These are phyloP conservation scores for Pantala flavescens DNA, from an alignment of 1,140 invertebrate genomes.

Conservation along the genomic window DNA sequence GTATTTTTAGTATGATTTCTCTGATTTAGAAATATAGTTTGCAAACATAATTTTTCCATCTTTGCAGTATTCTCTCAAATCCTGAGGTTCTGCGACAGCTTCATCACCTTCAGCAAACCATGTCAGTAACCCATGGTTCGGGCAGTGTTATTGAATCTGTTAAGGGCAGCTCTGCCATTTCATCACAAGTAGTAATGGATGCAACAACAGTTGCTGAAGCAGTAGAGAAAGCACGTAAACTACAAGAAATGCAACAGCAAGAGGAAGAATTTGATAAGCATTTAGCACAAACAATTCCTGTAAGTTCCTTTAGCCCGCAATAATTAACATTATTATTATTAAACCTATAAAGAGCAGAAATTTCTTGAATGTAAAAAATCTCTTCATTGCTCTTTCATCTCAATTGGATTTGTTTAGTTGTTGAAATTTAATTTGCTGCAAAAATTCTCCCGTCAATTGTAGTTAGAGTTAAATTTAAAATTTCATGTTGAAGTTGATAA, in stretches of 20 bases:
- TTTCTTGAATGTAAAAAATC: background rate
- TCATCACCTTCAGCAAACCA: constrained; percentile 49
- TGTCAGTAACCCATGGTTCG: constrained; percentile 18
- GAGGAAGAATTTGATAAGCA: constrained; percentile 72
- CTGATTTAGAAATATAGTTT: no score
- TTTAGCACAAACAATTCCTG: constrained; percentile 55
- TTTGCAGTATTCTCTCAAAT: constrained; percentile 52
- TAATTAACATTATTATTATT: background rate
- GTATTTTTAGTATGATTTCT: no score
- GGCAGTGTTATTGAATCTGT: background rate
- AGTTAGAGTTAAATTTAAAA: no score
- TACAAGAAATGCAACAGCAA: constrained; percentile 60
- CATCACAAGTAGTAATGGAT: constrained; percentile 10
- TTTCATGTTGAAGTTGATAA: no score
- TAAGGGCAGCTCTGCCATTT: constrained; percentile 28
- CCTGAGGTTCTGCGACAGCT: constrained; percentile 59
- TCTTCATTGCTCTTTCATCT: constrained; percentile 19
- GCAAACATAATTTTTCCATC: constrained; percentile 15
- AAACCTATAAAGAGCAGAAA: no score
- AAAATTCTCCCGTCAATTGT: no score
- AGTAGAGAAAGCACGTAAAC: constrained; percentile 57
- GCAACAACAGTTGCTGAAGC: constrained; percentile 42
- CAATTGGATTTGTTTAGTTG: background rate
- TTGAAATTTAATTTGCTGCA: no score
- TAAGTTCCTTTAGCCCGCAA: constrained; percentile 34